phyloP scores from a whole-genome alignment of 2,888 invertebrate genomes.

The Limnephilus auricula region DNA sequence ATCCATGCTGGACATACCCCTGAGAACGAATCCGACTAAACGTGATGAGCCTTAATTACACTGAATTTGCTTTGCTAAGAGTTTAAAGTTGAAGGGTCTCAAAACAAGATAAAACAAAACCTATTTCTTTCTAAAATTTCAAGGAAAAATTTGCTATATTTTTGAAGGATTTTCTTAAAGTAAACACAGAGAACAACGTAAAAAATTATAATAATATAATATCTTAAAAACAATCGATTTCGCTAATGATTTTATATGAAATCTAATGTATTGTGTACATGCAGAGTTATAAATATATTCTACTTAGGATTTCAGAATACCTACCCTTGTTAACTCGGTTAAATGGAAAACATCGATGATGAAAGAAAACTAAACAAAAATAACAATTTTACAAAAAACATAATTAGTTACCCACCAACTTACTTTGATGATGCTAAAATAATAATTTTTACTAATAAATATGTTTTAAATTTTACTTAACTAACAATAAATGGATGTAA shows the following conservation, averaged over 20 bases:
- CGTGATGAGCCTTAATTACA: conserved; percentile 31
- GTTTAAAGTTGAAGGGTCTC: background rate
- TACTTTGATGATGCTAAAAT: background rate
- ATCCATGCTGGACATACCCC: conserved; percentile 23
- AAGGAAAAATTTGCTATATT: background rate
- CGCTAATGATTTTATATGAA: background rate
- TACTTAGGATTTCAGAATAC: background rate
- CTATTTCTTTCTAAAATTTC: background rate
- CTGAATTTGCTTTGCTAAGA: conserved; percentile 25
- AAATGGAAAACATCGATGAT: background rate
- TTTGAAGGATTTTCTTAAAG: background rate
- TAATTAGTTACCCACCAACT: background rate
- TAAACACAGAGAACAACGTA: background rate
- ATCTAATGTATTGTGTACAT: background rate
- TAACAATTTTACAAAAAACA: background rate
- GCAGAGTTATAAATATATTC: background rate
- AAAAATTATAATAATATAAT: background rate
- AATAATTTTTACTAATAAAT: background rate
- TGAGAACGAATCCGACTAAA: conserved; percentile 25
- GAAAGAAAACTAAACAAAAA: background rate
- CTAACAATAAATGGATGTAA: too few relatives aligned
- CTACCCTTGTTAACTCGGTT: background rate
- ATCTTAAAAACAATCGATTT: background rate
- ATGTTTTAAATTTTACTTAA: too few relatives aligned
- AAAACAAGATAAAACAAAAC: background rate